Evolutionary conservation across 2,797 vertebrate genomes (phyloP).

Genomic region (Buceros bicornis): DNA sequence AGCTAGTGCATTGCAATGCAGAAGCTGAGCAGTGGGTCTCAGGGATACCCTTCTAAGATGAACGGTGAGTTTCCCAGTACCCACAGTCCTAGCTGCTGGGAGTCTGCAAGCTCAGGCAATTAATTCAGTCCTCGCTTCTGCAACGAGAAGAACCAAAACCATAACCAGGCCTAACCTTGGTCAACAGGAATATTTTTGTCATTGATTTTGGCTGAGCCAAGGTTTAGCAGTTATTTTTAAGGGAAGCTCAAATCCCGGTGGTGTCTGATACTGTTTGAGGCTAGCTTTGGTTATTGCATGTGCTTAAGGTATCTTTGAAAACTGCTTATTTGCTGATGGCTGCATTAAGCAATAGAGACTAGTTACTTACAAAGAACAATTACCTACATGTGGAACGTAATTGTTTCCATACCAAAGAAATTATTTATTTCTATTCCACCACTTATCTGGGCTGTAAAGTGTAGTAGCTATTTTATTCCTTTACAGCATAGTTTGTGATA

Average conservation of each 20-base stretch:
- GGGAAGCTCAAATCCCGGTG: background rate
- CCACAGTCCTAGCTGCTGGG: background rate
- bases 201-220: background rate
- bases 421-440: background rate
- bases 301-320: background rate
- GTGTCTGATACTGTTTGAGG: background rate
- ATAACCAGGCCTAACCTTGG: background rate
- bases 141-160: background rate
- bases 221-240: background rate
- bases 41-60: background rate
- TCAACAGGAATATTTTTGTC: background rate
- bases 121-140: fast-evolving
- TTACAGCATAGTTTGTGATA: background rate
- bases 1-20: fast-evolving
- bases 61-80: background rate
- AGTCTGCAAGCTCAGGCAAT: background rate
- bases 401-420: background rate
- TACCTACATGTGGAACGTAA: background rate
- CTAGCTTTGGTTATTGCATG: background rate
- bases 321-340: background rate
- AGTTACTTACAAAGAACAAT: background rate
- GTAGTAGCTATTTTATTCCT: background rate
- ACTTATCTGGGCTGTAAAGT: background rate
- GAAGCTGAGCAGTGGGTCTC: background rate
- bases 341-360: background rate